Percentiles rank a stretch among this genome's conserved stretches.
phyloP scores from a whole-genome alignment of 2,113 vertebrate species.

The Barnardius zonarius region DNA sequence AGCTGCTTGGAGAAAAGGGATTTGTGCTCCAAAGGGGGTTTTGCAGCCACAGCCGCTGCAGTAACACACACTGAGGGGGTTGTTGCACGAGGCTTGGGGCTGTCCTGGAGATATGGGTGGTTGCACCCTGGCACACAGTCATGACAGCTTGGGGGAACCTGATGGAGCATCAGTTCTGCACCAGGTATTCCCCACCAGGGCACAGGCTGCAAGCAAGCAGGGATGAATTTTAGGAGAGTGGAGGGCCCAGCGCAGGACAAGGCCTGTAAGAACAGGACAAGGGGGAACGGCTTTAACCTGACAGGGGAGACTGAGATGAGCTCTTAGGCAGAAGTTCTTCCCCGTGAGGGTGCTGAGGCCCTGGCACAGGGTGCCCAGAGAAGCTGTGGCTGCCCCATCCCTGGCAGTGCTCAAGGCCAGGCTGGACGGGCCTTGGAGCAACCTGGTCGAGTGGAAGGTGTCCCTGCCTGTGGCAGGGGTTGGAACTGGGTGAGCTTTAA shows the following conservation, averaged over 20 bases:
- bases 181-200: neutral
- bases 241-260: fast-evolving
- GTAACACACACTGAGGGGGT: neutral
- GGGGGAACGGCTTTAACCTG: neutral
- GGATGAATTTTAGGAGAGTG: neutral
- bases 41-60: neutral
- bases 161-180: neutral
- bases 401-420: neutral
- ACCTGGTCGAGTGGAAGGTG: neutral
- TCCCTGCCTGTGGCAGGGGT: no score
- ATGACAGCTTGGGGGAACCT: no score
- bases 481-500: neutral
- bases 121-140: neutral
- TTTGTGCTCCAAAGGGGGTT: neutral
- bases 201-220: fast-evolving
- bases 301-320: neutral
- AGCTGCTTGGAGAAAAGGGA: neutral
- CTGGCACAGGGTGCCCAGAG: neutral
- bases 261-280: neutral
- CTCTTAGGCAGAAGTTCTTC: neutral
- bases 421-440: neutral
- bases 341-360: neutral
- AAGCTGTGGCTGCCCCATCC: neutral
- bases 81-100: neutral
- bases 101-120: fast-evolving